These are phyloP conservation scores for Conopomorpha cramerella DNA, from an alignment of 1,140 invertebrate species.

Conservation along the genomic window DNA sequence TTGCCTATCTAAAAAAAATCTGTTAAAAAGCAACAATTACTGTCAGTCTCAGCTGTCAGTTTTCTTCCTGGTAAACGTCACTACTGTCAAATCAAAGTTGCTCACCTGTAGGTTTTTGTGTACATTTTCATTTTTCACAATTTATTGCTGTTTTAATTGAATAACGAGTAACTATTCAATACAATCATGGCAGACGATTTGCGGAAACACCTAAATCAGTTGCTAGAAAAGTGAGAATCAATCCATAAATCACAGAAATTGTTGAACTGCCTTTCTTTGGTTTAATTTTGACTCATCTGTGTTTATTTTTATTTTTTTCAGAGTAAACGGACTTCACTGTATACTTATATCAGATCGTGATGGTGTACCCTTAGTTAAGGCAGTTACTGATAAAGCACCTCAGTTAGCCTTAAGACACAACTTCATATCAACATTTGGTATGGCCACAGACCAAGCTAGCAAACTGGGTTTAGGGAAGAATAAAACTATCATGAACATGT, in stretches of 20 bases:
- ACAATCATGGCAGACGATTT: conserved; percentile 61
- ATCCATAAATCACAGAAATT: too few relatives aligned
- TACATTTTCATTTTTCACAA: neutral
- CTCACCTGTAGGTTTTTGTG: too few relatives aligned
- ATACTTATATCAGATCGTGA: conserved; percentile 91
- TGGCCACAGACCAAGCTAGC: conserved; percentile 87
- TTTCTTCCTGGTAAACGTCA: too few relatives aligned
- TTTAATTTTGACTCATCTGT: conserved; percentile 2
- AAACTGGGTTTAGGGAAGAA: conserved; percentile 88
- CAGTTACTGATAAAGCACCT: conserved; percentile 72
- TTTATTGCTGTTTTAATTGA: conserved; percentile 2
- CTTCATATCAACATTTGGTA: conserved; percentile 87
- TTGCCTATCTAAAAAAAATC: too few relatives aligned
- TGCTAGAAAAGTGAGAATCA: conserved; percentile 64
- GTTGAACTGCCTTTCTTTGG: neutral
- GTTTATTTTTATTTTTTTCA: conserved; percentile 36
- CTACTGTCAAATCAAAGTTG: too few relatives aligned
- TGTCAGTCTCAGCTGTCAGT: too few relatives aligned
- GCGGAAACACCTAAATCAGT: conserved; percentile 62
- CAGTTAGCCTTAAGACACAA: conserved; percentile 78
- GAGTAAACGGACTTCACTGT: conserved; percentile 81
- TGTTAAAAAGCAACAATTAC: too few relatives aligned
- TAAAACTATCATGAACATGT: conserved; percentile 85
- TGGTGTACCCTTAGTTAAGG: conserved; percentile 85
- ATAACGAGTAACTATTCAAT: conserved; percentile 1